phyloP scores from a whole-genome alignment of 30 jellyfish, hydroid and myxozoan species.

The Cassiopea xamachana region DNA sequence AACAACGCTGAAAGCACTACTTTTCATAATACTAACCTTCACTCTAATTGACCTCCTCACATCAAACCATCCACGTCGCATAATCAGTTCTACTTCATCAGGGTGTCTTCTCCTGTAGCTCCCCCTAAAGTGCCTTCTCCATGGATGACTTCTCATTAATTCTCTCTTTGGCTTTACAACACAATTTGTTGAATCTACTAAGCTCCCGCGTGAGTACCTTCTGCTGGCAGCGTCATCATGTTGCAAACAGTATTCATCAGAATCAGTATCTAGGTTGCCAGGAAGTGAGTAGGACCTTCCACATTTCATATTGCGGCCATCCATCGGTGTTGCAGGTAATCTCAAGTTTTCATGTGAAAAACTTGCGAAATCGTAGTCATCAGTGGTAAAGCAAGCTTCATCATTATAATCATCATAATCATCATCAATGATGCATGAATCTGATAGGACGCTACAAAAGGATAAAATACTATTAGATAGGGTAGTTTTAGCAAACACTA shows the following conservation, averaged over 20 bases:
- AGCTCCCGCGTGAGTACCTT: neutral
- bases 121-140: slow-evolving; percentile 19
- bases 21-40: slow-evolving; percentile 6
- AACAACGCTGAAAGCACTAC: neutral
- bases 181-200: slow-evolving; percentile 24
- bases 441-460: slow-evolving; percentile 23
- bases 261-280: slow-evolving; percentile 37
- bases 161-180: slow-evolving; percentile 22
- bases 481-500: no score
- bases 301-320: neutral
- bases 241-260: slow-evolving; percentile 21
- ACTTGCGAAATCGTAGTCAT: slow-evolving; percentile 1
- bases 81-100: slow-evolving; percentile 44
- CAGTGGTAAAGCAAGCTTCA: neutral
- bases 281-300: slow-evolving; percentile 61
- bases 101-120: slow-evolving; percentile 39
- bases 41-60: slow-evolving; percentile 57
- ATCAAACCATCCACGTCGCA: slow-evolving; percentile 74
- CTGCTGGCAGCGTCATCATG: neutral
- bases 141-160: slow-evolving; percentile 26
- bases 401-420: slow-evolving; percentile 34
- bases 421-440: slow-evolving; percentile 60
- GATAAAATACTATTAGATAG: neutral
- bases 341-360: slow-evolving; percentile 44
- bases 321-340: slow-evolving; percentile 63